phyloP scores from a whole-genome alignment of 2,113 vertebrate genomes.

The Picathartes gymnocephalus region DNA sequence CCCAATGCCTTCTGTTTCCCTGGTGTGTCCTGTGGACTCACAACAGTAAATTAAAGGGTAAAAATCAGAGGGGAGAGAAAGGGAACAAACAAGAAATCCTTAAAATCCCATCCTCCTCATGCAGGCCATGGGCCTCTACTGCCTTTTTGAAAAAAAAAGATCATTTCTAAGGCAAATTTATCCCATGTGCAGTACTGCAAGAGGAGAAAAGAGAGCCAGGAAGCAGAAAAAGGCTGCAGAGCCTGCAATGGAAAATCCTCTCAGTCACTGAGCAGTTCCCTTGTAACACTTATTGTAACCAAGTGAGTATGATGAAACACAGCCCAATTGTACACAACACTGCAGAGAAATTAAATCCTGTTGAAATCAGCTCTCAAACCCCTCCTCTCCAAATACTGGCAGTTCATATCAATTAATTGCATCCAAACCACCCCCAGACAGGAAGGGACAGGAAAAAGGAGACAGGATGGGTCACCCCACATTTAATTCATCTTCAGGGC shows the following conservation, averaged over 20 bases:
- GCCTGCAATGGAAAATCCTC: constrained; percentile 32
- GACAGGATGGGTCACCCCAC: background rate
- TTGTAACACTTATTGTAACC: constrained; percentile 2
- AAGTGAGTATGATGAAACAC: constrained; percentile 18
- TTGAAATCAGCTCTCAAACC: background rate
- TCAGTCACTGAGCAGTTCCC: background rate
- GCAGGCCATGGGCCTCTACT: background rate
- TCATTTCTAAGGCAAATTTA: background rate
- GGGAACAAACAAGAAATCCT: background rate
- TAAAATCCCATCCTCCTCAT: background rate
- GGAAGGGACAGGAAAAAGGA: background rate
- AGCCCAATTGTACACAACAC: background rate
- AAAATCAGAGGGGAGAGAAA: background rate
- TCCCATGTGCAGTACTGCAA: background rate
- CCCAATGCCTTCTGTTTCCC: background rate
- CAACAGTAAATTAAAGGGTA: background rate
- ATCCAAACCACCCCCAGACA: background rate
- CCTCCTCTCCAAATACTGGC: background rate
- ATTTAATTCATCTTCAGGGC: background rate
- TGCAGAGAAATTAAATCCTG: constrained; percentile 24
- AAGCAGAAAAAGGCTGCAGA: background rate
- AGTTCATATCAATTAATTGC: background rate
- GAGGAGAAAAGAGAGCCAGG: background rate
- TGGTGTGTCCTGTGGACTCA: background rate
- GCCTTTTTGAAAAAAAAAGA: background rate